Base-by-base conservation (phyloP, 2,888 invertebrate genomes). In the Campaea margaritaria region DNA sequence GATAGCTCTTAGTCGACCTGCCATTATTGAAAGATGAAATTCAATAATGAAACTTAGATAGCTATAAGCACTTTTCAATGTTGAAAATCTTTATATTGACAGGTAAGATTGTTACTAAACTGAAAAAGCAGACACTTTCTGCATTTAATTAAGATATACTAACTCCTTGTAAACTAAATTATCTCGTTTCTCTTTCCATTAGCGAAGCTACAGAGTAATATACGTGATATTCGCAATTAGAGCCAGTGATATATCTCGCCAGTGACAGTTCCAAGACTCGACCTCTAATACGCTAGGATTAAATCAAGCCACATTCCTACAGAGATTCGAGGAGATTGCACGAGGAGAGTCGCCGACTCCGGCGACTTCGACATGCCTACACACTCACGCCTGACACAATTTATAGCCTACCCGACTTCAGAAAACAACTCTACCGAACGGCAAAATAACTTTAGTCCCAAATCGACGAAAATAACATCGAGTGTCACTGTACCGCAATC, bases 281-380 rank as follows among this genome's bases (percentile, higher is more conserved):
- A 65, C 70, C 68, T 60, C 65, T 76, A 77, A 75, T 78, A 74
- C 78, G 73, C 69, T 70, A 69, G 78, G 79, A 82, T 83, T 83
- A 81, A 82, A 85, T 83, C 82, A 72, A 73, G 67, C 72, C 71
- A 67, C 79, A 80, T 82, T 82, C 79, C 80, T 74, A 70, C 74
- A 71, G 75, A 79, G 78, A 79, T 78, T 77, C 74, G 56, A 67
- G 69, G 67, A 70, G 70, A 69, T 68, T 65, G 63, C 50, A 65
- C 51, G 47, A 49, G 36, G 54, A 59, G 67, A 61, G 62, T 57
- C 62, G 39, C 50, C 31, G 42, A 54, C 61, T 61, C 51, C 34
- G 51, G 55, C 42, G 53, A 64, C 45, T 67, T 73, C 68, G 68
- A 76, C 70, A 73, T 75, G 64, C 69, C 74, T 69, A 71, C 73